Conservation (phyloP, 2,888 invertebrate species). For the Tachina fera region DNA sequence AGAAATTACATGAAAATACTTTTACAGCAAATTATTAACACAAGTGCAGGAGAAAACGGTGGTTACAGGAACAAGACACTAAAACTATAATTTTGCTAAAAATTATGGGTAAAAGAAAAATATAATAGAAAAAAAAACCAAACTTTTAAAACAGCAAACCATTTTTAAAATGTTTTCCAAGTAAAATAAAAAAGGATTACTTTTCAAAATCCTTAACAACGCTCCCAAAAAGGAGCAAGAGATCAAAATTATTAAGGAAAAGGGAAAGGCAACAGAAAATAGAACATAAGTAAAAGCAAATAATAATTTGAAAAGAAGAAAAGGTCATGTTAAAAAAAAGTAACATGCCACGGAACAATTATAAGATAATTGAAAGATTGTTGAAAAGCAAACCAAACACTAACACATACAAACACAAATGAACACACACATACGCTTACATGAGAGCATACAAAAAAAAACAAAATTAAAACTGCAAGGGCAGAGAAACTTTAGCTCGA, state of each 20-base stretch:
- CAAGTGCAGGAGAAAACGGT: constrained; percentile 7
- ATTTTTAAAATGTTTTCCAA: constrained; percentile 36
- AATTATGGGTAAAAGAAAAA: constrained; percentile 36
- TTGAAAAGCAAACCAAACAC: constrained; percentile 41
- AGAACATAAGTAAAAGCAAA: constrained; percentile 18
- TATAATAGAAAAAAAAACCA: constrained; percentile 4
- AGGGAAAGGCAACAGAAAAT: not conserved
- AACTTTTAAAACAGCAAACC: constrained; percentile 31
- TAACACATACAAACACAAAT: not conserved
- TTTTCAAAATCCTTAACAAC: constrained; percentile 35
- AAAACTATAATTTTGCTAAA: constrained; percentile 19
- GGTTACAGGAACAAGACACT: not conserved
- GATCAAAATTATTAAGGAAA: not conserved
- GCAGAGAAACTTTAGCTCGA: constrained; percentile 21
- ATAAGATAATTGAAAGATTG: constrained; percentile 67
- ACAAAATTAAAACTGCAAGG: not conserved
- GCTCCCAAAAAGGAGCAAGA: constrained; percentile 5
- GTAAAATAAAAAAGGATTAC: constrained; percentile 58
- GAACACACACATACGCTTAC: not conserved
- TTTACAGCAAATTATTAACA: constrained; percentile 30
- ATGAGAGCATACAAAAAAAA: not conserved
- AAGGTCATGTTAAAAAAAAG: constrained; percentile 55
- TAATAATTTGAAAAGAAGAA: constrained; percentile 31
- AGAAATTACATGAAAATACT: constrained; percentile 44
- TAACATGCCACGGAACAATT: constrained; percentile 65